Conservation (phyloP, 2,797 vertebrate genomes). For the Scolopax rusticola region DNA sequence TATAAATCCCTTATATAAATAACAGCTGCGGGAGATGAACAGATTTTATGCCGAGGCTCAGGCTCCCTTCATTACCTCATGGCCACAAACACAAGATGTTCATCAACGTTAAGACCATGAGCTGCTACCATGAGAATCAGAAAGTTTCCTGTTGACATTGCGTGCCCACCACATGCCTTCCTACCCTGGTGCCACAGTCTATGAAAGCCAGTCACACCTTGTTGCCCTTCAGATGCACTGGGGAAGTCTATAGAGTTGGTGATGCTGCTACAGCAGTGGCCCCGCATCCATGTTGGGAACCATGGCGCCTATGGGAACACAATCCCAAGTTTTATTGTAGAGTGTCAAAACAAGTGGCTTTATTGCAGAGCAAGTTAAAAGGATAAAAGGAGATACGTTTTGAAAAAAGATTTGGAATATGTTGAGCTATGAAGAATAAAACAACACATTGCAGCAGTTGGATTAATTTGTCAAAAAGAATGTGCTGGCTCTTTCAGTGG, state of each 20-base stretch:
- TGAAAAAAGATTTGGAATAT: not conserved
- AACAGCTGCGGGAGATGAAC: not conserved
- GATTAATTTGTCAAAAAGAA: not conserved
- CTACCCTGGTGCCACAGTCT: not conserved
- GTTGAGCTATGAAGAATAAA: not conserved
- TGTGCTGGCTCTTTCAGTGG: not conserved
- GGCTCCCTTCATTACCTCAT: not conserved
- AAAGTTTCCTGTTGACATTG: not conserved
- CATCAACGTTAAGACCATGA: not conserved
- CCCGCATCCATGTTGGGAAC: not conserved
- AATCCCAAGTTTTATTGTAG: not conserved
- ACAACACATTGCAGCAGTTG: not conserved
- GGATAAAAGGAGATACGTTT: not conserved
- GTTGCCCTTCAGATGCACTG: not conserved
- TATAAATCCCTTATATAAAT: not conserved
- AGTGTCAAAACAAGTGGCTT: not conserved
- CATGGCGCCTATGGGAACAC: fast-evolving
- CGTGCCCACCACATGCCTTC: not conserved
- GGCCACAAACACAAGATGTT: not conserved
- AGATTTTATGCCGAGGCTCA: not conserved
- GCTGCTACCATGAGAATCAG: not conserved
- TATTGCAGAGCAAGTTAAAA: not conserved
- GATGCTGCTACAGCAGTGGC: not conserved
- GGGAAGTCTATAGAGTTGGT: not conserved
- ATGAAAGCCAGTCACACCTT: not conserved